Conservation (phyloP, 2,113 vertebrate genomes). For the Lagopus leucura region DNA sequence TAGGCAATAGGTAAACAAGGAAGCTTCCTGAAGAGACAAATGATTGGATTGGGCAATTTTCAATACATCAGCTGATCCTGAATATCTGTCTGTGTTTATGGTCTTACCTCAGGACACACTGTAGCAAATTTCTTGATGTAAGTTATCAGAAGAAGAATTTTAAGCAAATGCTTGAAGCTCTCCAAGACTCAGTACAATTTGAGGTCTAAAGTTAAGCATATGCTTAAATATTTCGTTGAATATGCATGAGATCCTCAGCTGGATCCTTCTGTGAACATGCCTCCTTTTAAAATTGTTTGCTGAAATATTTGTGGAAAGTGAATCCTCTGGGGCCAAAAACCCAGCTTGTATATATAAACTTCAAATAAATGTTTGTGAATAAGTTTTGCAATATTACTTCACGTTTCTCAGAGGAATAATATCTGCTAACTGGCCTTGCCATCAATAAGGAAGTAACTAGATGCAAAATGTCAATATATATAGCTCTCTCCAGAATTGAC, state of each 20-base stretch:
- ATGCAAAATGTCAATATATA: constrained; percentile 43
- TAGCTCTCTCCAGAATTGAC: neutral
- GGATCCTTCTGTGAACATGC: neutral
- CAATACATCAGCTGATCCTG: neutral
- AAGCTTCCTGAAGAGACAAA: neutral
- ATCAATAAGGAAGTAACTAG: constrained; percentile 30
- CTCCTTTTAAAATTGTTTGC: constrained; percentile 49
- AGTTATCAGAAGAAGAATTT: constrained; percentile 34
- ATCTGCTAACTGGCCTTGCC: neutral
- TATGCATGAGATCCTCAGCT: constrained; percentile 40
- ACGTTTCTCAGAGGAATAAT: constrained; percentile 25
- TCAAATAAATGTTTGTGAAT: neutral
- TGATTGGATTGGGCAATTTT: neutral
- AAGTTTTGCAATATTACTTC: constrained; percentile 35
- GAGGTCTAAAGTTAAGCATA: constrained; percentile 62
- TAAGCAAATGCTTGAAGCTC: constrained; percentile 27
- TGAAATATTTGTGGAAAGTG: constrained; percentile 34
- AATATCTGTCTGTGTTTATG: neutral
- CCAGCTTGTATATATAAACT: neutral
- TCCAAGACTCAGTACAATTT: constrained; percentile 18
- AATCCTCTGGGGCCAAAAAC: constrained; percentile 11
- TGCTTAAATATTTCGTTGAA: constrained; percentile 48
- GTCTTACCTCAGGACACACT: neutral
- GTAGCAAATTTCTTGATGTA: neutral
- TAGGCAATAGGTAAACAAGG: neutral